Conservation (phyloP, 1,140 invertebrate genomes). For the Lamellibrachia luymesi region DNA sequence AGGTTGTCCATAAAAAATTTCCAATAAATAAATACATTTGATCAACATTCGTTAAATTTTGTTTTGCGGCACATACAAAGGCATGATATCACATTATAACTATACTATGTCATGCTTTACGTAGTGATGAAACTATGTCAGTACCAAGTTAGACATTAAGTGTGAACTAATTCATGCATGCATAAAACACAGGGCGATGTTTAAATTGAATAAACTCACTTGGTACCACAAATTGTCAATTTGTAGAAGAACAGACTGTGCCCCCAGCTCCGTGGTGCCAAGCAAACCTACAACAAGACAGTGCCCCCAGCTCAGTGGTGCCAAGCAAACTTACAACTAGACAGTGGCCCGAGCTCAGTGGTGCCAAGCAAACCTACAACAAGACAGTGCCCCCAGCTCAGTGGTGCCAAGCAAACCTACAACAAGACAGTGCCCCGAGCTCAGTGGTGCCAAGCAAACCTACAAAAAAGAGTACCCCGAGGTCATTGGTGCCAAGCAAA, state of each 20-base stretch:
- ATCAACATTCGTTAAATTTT: not conserved
- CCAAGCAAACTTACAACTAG: no score
- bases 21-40: not conserved
- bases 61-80: not conserved
- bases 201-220: slow-evolving; percentile 11
- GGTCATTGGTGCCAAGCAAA: no score
- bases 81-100: not conserved
- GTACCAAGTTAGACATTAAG: not conserved
- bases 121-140: not conserved
- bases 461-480: no score
- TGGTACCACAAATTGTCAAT: slow-evolving; percentile 22
- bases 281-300: slow-evolving; percentile 18
- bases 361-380: no score
- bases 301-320: no score
- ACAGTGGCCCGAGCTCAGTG: no score
- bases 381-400: no score
- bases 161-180: not conserved
- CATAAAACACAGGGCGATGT: not conserved
- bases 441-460: no score
- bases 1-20: not conserved
- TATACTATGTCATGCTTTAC: not conserved
- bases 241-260: slow-evolving; percentile 26
- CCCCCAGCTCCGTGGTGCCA: slow-evolving; percentile 23
- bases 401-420: no score
- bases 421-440: no score